These are phyloP conservation scores for Melanotus villosus DNA, from an alignment of 2,888 invertebrate species.

Conservation along the genomic window DNA sequence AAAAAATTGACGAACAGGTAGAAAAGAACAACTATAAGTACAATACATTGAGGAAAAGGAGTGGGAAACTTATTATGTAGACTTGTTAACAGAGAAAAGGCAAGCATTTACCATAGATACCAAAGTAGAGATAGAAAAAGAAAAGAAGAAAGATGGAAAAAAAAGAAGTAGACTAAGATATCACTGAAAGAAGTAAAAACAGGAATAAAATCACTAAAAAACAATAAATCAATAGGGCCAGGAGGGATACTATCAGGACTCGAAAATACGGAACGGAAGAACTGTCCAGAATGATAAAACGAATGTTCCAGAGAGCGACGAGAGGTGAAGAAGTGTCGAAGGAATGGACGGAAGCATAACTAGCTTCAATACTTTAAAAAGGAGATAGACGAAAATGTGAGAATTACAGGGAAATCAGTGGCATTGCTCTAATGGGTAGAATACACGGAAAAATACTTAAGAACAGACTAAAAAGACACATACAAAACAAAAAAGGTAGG, in stretches of 20 bases:
- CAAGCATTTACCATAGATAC: slow-evolving; percentile 1
- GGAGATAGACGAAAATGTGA: slow-evolving; percentile 7
- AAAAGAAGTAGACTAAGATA: neutral
- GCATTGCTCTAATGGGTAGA: slow-evolving; percentile 1
- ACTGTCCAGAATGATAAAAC: neutral
- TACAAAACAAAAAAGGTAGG: slow-evolving; percentile 15
- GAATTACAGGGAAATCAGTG: slow-evolving; percentile 21
- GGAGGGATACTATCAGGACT: slow-evolving; percentile 23
- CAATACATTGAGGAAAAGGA: slow-evolving; percentile 5
- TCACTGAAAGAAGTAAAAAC: slow-evolving; percentile 4
- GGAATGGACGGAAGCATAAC: slow-evolving; percentile 9
- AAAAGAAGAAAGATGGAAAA: neutral
- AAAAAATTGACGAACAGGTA: neutral
- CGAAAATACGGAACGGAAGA: neutral
- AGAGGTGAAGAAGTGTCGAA: slow-evolving; percentile 13
- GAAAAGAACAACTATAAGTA: slow-evolving; percentile 6
- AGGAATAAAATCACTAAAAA: slow-evolving; percentile 6
- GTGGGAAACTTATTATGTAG: slow-evolving; percentile 1
- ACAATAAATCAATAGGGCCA: slow-evolving; percentile 4
- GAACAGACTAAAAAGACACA: neutral
- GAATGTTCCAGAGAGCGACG: slow-evolving; percentile 4
- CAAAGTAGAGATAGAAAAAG: slow-evolving; percentile 3
- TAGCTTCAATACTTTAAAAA: slow-evolving; percentile 12
- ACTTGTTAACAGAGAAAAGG: slow-evolving; percentile 13
- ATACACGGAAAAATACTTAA: slow-evolving; percentile 4